Evolutionary conservation across 2,888 invertebrate species (phyloP), one percentile per base, ranked within the genome.

Genomic region (Hypena proboscidalis): DNA sequence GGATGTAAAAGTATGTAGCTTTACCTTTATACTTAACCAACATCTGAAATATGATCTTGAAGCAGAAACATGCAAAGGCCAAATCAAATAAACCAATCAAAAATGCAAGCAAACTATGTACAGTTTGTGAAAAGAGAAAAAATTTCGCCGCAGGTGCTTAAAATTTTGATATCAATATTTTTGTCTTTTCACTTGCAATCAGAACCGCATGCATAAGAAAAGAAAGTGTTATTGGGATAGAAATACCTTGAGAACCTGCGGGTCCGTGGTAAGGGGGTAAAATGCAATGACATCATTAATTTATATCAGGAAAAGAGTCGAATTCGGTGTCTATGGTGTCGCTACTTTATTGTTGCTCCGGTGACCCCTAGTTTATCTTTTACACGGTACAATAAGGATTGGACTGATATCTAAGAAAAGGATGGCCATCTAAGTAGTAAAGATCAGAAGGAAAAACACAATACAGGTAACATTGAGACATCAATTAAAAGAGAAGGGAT

Each of bases 201-300:
- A 81, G 75, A 80, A 75, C 62, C 54, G 63, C 90, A 90, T 90
- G 90, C 90, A 85, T 70, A 85, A 83, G 85, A 82, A 74, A 73
- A 86, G 83, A 83, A 73, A 82, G 83, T 87, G 78, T 87, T 87
- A 89, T 83, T 82, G 87, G 89, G 89, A 89, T 69, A 85, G 75
- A 85, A 89, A 85, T 90, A 92, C 92, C 92, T 92, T 92, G 86
- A 92, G 92, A 90, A 92, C 92, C 92, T 92, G 91, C 87, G 73
- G 90, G 86, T 91, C 92, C 91, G 62, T 82, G 88, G 88, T 89
- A 74, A 85, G 80, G 84, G 80, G 88, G 79, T 87, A 80, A 88
- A 90, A 90, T 87, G 90, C 86, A 90, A 90, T 81, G 79, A 83
- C 64, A 86, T 83, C 65, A 88, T 90, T 87, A 88, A 86, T 90